phyloP scores from a whole-genome alignment of 1,140 invertebrate genomes.

The Trachelipus rathkii region DNA sequence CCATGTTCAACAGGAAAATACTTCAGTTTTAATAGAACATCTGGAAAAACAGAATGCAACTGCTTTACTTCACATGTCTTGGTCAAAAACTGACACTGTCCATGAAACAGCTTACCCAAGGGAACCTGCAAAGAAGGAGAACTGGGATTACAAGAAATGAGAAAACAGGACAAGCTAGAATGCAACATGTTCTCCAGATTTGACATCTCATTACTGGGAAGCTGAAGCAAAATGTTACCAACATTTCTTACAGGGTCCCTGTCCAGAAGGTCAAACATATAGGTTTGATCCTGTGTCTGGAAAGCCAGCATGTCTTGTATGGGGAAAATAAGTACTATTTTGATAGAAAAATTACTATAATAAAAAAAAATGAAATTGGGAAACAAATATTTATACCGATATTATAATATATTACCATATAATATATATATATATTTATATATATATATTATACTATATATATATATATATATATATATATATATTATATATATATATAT shows the following conservation, averaged over 20 bases:
- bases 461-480: too few species aligned
- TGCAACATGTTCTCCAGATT: slow-evolving; percentile 44
- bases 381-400: too few species aligned
- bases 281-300: slow-evolving; percentile 39
- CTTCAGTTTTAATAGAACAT: slow-evolving; percentile 47
- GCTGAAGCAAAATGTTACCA: slow-evolving; percentile 46
- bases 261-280: slow-evolving; percentile 45
- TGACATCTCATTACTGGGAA: slow-evolving; percentile 45
- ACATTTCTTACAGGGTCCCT: slow-evolving; percentile 47
- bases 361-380: too few species aligned
- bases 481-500: too few species aligned
- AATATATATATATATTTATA: too few species aligned
- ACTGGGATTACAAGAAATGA: slow-evolving; percentile 41
- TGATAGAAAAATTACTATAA: too few species aligned
- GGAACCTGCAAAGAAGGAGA: slow-evolving; percentile 47
- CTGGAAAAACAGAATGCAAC: slow-evolving; percentile 46
- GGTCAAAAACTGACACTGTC: slow-evolving; percentile 45
- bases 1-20: slow-evolving; percentile 47
- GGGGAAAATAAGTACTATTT: slow-evolving; percentile 29
- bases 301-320: slow-evolving; percentile 43
- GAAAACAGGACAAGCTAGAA: slow-evolving; percentile 30
- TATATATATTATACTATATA: too few species aligned
- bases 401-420: too few species aligned
- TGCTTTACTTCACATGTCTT: slow-evolving; percentile 48
- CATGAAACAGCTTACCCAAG: slow-evolving; percentile 44